phyloP scores from a whole-genome alignment of 2,888 invertebrate species.

The Drosophila paranaensis region DNA sequence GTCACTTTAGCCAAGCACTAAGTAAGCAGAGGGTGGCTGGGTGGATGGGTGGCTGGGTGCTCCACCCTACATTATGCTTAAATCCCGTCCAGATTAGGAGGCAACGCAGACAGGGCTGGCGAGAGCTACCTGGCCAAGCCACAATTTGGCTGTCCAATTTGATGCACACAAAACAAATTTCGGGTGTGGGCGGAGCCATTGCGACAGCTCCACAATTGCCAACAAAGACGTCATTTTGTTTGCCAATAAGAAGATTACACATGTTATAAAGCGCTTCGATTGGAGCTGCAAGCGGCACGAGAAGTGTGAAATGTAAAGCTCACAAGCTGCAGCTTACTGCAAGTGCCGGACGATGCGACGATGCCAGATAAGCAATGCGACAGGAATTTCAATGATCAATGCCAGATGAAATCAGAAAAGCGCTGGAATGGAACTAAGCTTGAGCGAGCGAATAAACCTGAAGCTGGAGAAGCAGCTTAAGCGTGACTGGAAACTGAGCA shows the following conservation, averaged over 20 bases:
- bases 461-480: not conserved
- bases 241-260: slow-evolving; percentile 61
- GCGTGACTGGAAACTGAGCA: not conserved
- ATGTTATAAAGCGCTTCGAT: slow-evolving; percentile 29
- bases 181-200: slow-evolving; percentile 14
- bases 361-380: slow-evolving; percentile 4
- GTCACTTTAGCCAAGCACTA: slow-evolving; percentile 63
- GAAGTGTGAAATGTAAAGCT: slow-evolving; percentile 15
- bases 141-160: slow-evolving; percentile 73
- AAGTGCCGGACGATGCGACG: slow-evolving; percentile 5
- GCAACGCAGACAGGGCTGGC: slow-evolving; percentile 4
- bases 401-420: slow-evolving; percentile 5
- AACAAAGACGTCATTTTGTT: slow-evolving; percentile 59
- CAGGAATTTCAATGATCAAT: slow-evolving; percentile 8
- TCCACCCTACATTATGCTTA: slow-evolving; percentile 42
- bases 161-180: slow-evolving; percentile 70
- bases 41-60: not conserved
- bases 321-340: slow-evolving; percentile 9
- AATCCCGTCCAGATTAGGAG: slow-evolving; percentile 41
- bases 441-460: not conserved
- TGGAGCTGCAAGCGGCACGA: not conserved
- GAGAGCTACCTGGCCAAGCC: slow-evolving; percentile 42
- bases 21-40: slow-evolving; percentile 41
- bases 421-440: not conserved
- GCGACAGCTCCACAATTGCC: slow-evolving; percentile 35